Conservation (phyloP, 2,113 vertebrate species). For the Blennius ocellaris region DNA sequence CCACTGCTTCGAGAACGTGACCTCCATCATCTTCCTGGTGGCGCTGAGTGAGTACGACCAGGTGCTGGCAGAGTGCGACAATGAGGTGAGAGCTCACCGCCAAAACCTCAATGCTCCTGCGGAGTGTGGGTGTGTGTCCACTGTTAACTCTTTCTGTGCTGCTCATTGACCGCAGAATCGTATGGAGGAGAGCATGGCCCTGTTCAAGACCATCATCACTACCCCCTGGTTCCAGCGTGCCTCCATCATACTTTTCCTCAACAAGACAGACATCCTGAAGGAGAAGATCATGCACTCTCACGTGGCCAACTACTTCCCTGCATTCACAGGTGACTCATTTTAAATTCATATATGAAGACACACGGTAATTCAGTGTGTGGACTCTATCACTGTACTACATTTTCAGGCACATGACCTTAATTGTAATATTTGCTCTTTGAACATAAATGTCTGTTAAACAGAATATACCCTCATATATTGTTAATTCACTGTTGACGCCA, state of each 20-base stretch:
- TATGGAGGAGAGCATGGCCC: conserved; percentile 89
- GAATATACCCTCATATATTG: no score
- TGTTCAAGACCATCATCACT: conserved; percentile 93
- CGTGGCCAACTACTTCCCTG: conserved; percentile 89
- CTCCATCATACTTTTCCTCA: conserved; percentile 93
- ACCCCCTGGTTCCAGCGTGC: conserved; percentile 92
- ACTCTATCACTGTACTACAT: no score
- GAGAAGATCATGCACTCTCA: conserved; percentile 92
- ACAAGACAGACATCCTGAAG: conserved; percentile 92
- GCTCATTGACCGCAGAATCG: conserved; percentile 73
- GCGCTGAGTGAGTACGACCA: conserved; percentile 99
- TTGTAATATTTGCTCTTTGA: no score
- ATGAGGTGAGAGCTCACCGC: conserved; percentile 87
- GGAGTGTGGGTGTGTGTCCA: no score
- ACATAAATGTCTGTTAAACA: no score
- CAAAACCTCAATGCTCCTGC: neutral
- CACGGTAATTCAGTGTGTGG: no score
- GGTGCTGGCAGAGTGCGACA: conserved; percentile 96
- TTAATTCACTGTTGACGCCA: no score
- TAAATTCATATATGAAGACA: neutral
- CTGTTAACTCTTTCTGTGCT: neutral
- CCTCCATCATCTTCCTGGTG: conserved; percentile 99
- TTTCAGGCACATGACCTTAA: no score
- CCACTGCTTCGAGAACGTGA: conserved; percentile 99
- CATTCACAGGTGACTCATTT: conserved; percentile 84